Evolutionary conservation across 2,113 vertebrate species (phyloP).

Genomic region (Phaethon lepturus): DNA sequence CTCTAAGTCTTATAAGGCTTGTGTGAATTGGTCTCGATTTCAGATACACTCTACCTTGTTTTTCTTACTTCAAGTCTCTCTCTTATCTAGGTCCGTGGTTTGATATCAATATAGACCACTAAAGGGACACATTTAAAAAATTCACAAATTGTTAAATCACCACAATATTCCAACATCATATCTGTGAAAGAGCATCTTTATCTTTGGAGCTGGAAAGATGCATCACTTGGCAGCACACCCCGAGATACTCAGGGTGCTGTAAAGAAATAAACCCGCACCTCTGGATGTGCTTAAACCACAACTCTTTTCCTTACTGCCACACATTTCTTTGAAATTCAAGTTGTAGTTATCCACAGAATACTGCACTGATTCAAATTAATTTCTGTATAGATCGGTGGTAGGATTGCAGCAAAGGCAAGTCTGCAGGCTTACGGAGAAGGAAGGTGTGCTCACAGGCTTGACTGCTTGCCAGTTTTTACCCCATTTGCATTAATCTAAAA

Average conservation of each 20-base stretch:
- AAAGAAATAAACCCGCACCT: background rate
- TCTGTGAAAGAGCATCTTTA: slow-evolving; percentile 2
- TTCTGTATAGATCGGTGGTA: background rate
- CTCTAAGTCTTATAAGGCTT: background rate
- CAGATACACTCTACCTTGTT: background rate
- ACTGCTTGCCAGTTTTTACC: background rate
- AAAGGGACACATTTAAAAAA: background rate
- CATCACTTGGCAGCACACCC: background rate
- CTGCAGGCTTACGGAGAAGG: background rate
- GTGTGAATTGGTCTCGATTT: background rate
- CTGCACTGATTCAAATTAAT: background rate
- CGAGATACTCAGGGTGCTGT: background rate
- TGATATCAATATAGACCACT: background rate
- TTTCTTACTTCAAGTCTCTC: background rate
- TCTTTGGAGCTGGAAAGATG: background rate
- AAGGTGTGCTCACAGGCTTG: background rate
- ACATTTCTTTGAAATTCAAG: background rate
- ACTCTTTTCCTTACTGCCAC: background rate
- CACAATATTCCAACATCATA: background rate
- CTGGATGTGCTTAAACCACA: background rate
- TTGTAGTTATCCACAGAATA: background rate
- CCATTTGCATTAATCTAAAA: background rate
- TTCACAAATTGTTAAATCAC: background rate
- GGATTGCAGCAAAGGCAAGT: background rate
- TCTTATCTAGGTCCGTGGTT: background rate